Base-by-base conservation (phyloP, 1,140 invertebrate genomes). In the Bombus picipes region DNA sequence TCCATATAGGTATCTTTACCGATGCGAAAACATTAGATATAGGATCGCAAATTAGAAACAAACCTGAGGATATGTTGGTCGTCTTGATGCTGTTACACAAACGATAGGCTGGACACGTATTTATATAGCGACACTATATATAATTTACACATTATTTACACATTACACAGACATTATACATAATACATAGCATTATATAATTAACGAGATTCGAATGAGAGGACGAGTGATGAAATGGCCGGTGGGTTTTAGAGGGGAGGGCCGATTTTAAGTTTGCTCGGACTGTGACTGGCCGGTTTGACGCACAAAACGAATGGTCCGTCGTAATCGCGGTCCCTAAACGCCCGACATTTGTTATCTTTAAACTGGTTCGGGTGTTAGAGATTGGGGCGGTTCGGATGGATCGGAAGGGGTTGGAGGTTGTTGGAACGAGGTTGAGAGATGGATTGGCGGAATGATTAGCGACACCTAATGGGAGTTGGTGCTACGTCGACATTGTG, bases 341-440 rank as follows among this genome's bases (percentile, higher is more conserved):
- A 90, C 89, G 83, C 72, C 86, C 89, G 77, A 84, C 92, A 93
- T 92, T 93, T 93, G 90, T 93, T 93, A 93, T 93, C 91, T 92
- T 93, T 90, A 91, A 93, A 93, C 86, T 88, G 75, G 70, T 57
- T 76, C 5, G 37, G 71, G 75, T 34, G 82, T 62, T 65, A 47
- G 71, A 59, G 81, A 66, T 53, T 22, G 41, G 74, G 41, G 53
- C 15, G 79, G 59, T 22, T 79, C 53, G 57, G 71, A 85, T 82
- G 59, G 71, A 53, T 62, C 41, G 65, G 78, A 81, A 81, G 22
- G n/a, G 62, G 71, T 59, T 28, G 43, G 57, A 66, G 59, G n/a
- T 34, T 10, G 62, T 12, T 68, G 68, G 59, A 57, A 59, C 25
- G 34, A 65, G 70, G 53, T 34, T 25, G 75, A 77, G 85, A 83